Evolutionary conservation across 2,113 vertebrate species (phyloP).

Genomic region (Pycnonotus jocosus): DNA sequence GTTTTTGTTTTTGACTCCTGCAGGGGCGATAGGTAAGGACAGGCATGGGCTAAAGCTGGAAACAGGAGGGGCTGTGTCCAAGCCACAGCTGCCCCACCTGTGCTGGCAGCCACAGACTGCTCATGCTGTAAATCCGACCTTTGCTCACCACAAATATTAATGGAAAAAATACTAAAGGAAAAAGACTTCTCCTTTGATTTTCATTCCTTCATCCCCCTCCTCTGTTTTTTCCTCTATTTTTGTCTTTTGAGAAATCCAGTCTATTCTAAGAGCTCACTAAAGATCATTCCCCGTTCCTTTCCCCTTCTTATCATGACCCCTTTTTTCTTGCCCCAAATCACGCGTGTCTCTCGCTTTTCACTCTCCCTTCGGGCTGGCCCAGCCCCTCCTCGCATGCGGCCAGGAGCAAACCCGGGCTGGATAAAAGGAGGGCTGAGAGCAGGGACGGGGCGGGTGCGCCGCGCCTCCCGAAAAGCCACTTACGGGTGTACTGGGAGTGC

Average conservation of each 20-base stretch:
- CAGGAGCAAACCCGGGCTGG: fast-evolving
- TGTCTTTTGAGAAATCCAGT: background rate
- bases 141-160: background rate
- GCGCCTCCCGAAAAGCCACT: background rate
- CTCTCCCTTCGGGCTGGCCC: background rate
- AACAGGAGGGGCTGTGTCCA: background rate
- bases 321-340: background rate
- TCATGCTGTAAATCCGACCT: background rate
- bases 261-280: background rate
- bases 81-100: background rate
- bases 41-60: background rate
- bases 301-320: background rate
- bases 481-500: background rate
- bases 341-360: fast-evolving
- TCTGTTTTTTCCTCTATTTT: background rate
- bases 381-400: background rate
- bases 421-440: no score
- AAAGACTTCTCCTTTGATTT: background rate
- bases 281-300: background rate
- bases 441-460: background rate
- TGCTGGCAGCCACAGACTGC: background rate
- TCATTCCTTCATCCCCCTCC: background rate
- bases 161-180: background rate
- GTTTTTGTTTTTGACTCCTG: background rate
- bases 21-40: background rate